Conservation (phyloP, 2,797 vertebrate species). For the Cirrhinus molitorella region DNA sequence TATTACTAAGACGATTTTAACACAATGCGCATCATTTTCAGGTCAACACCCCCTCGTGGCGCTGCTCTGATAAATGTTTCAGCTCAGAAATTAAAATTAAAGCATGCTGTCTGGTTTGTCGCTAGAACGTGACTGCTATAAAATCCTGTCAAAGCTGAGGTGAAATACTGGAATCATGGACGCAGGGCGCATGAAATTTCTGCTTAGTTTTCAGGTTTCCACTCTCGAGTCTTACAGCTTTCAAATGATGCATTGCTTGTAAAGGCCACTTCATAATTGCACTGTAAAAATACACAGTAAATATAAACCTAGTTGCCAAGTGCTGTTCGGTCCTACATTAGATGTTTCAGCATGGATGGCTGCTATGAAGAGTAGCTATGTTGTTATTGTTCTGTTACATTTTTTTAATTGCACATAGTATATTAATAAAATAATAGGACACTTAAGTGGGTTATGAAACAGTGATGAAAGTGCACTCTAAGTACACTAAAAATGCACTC, state of each 20-base stretch:
- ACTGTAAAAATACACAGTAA: slow-evolving; percentile 8
- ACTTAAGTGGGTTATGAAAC: background rate
- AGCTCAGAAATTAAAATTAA: slow-evolving; percentile 43
- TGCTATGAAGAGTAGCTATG: background rate
- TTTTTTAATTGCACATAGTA: background rate
- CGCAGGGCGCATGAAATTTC: background rate
- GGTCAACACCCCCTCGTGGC: slow-evolving; percentile 30
- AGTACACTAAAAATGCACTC: too few relatives aligned
- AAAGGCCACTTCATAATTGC: slow-evolving; percentile 16
- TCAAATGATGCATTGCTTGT: slow-evolving; percentile 6
- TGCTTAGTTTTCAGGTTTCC: slow-evolving; percentile 19
- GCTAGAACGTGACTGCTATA: slow-evolving; percentile 20
- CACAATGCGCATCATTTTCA: slow-evolving; percentile 46
- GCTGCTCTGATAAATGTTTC: slow-evolving; percentile 43
- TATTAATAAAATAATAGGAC: background rate
- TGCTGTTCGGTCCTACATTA: background rate
- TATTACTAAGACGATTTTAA: slow-evolving; percentile 13
- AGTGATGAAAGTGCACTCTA: background rate
- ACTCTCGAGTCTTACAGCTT: background rate
- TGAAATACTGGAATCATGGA: background rate
- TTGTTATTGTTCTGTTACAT: background rate
- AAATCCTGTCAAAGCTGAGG: slow-evolving; percentile 16
- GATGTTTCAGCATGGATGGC: background rate
- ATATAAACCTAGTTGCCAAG: slow-evolving; percentile 3
- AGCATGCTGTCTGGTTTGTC: background rate